Base-by-base conservation (phyloP, 2,888 invertebrate species). In the Sarcophaga carnaria region DNA sequence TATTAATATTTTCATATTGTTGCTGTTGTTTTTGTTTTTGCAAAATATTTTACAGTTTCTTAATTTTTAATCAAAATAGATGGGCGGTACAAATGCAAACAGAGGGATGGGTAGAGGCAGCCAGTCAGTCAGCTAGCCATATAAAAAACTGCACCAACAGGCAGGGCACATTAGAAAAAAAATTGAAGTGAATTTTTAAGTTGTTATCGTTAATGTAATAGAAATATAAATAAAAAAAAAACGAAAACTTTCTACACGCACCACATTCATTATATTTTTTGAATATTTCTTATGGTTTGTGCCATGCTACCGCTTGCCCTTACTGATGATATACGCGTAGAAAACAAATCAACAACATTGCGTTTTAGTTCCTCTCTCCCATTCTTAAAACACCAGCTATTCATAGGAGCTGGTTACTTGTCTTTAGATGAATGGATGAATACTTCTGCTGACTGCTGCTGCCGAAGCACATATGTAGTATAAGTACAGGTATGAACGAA, bases 211-310 rank as follows among this genome's bases (percentile, higher is more conserved):
- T 66, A 37, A 27, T 67, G 45, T 54, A 54, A 54, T 14, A 67
- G 12, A 67, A 67, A 5, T 25, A 25, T 12, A 64, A 25, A 64
- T 22, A 64, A 64, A 6, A 25, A 6, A 64, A 8, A 25, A 64
- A 67, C 3, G 20, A 45, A 37, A 67, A 45, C 10, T 37, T 37
- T 25, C n/a, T 22, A 67, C 47, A 37, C 11, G 54, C 11, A 71
- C 62, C 49, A 71, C 63, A 79, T 79, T 71, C 70, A 79, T 79
- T 70, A 70, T 79, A 63, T 79, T 71, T 70, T 79, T 70, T 54
- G 17, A 12, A 54, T 5, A 14, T 54, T 54, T 54, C 17, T 78
- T 83, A 70, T 79, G 79, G 83, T 83, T 83, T 10, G 10, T 37
- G 37, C 37, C 8, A 37, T 37, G 10, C 37, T 10, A 37, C 8